Percentiles rank a stretch among this genome's conserved stretches.
These are phyloP conservation scores for Ashinkailepas kermadecensis DNA, from an alignment of 2,888 invertebrate genomes.

Conservation along the genomic window DNA sequence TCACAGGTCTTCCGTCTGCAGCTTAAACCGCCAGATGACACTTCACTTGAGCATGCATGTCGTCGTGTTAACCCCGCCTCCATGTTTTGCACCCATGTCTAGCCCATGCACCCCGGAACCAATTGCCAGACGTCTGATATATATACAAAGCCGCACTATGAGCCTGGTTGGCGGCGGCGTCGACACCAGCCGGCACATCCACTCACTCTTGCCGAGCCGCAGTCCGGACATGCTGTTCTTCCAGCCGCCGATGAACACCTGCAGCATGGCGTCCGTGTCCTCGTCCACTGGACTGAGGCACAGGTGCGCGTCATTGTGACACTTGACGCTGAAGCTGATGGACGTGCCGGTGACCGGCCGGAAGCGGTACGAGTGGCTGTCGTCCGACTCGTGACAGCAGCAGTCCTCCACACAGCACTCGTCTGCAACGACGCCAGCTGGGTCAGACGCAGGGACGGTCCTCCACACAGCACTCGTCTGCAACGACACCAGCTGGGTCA, in stretches of 20 bases:
- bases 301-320: conserved; percentile 32
- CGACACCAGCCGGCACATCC: conserved; percentile 5
- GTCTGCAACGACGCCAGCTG: not conserved
- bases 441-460: too few relatives aligned
- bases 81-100: too few relatives aligned
- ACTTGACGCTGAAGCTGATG: conserved; percentile 30
- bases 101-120: too few relatives aligned
- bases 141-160: too few relatives aligned
- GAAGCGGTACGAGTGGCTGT: conserved; percentile 31
- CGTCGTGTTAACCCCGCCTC: too few relatives aligned
- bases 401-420: conserved; percentile 13
- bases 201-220: conserved; percentile 31
- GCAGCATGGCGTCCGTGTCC: conserved; percentile 32
- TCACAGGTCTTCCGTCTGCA: too few relatives aligned
- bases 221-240: conserved; percentile 31
- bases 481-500: not conserved
- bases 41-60: too few relatives aligned
- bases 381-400: conserved; percentile 28
- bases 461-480: not conserved
- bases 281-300: conserved; percentile 28
- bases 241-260: conserved; percentile 34
- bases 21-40: too few relatives aligned
- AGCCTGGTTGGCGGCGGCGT: too few relatives aligned
- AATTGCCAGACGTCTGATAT: too few relatives aligned
- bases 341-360: conserved; percentile 30